Base-by-base conservation (phyloP, 2,797 vertebrate species). In the Chaunax sp. region DNA sequence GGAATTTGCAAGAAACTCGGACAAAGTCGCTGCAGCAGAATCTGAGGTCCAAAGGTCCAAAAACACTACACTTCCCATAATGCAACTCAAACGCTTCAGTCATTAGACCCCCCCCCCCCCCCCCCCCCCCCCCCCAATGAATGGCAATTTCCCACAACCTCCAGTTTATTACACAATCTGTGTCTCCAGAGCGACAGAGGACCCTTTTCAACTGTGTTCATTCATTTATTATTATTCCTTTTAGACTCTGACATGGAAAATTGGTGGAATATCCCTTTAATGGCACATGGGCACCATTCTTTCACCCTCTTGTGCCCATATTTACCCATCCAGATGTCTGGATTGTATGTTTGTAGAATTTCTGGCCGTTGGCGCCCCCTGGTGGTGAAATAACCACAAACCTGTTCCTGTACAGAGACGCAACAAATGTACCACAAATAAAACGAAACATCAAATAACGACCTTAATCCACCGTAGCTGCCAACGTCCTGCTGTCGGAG, bases 401-500 rank as follows among this genome's bases (percentile, higher is more conserved):
- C 41, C 4, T 51, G 33, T 37, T 12, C 44, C 43, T 14, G 12
- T 10, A 28, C 10, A 43, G 3, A 11, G 28, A 35, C 10, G 35
- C 33, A 22, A n/a, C n/a, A 19, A 40, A 3, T 58, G 4, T 12
- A 33, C 18, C 50, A 46, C 3, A 18, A 16, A 38, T 5, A 41
- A 16, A 41, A 41, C 3, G 13, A n/a, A 19, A 19, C 18, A 43
- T 19, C 6, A 43, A 19, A 43, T 46, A 3, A 35, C n/a, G 23
- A 2, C 8, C 0, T 10, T 11, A 0, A 0, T 20, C 5, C 6
- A 30, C 15, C 16, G 0, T 4, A 91, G 92, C 90, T 6, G 93
- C 93, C 59, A 94, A 98, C 30, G 96, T 98, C 22, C 87, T 98
- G 76, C 92, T 98, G 0, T 98, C 97, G 2, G 97, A 98, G 76